phyloP scores from a whole-genome alignment of 2,113 vertebrate species.

The Chaenocephalus aceratus region DNA sequence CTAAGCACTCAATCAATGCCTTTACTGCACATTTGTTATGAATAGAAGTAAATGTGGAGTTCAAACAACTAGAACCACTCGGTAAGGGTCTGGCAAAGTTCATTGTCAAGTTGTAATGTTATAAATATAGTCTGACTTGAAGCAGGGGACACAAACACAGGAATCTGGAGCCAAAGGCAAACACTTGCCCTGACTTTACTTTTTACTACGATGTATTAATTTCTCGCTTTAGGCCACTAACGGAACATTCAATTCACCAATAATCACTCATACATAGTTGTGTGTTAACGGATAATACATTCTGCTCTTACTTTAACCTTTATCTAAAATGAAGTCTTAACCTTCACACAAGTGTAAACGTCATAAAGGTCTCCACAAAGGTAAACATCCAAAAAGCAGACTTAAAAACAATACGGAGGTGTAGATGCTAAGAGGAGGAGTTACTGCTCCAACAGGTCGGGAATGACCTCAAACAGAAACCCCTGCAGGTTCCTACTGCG shows the following conservation, averaged over 20 bases:
- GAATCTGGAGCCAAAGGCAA: too few species aligned
- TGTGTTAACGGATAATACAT: neutral
- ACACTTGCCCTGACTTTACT: neutral
- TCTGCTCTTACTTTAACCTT: neutral
- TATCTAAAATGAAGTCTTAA: neutral
- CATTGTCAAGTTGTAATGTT: too few species aligned
- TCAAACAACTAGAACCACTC: neutral
- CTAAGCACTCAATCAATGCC: neutral
- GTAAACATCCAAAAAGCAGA: slow-evolving; percentile 6
- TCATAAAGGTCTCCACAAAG: slow-evolving; percentile 6
- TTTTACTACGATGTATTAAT: slow-evolving; percentile 15
- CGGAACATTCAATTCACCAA: slow-evolving; percentile 7
- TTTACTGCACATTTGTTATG: neutral
- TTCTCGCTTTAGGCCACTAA: neutral
- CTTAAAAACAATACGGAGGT: neutral
- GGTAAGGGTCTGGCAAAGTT: too few species aligned
- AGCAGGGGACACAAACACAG: too few species aligned
- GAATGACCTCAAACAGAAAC: slow-evolving; percentile 39
- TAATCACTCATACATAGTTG: slow-evolving; percentile 29
- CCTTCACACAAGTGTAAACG: neutral
- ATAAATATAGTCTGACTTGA: too few species aligned
- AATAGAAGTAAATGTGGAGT: neutral
- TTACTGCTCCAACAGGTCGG: slow-evolving; percentile 42
- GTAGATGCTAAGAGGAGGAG: neutral
- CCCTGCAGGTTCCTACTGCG: slow-evolving; percentile 23